phyloP scores from a whole-genome alignment of 2,113 vertebrate species.

The Brachirus orientalis region DNA sequence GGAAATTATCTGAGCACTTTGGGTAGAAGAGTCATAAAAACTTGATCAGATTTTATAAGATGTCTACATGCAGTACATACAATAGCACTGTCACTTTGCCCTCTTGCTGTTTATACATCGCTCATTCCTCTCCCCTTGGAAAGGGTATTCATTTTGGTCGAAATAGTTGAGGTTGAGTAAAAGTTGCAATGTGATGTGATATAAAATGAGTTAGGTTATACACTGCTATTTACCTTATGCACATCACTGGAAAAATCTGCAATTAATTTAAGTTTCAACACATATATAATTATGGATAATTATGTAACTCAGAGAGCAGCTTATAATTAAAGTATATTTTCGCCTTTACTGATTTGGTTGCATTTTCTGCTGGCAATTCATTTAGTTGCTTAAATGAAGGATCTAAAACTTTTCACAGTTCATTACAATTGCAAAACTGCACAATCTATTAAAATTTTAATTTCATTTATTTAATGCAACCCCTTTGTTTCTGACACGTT shows the following conservation, averaged over 20 bases:
- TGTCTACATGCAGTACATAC: too few relatives aligned
- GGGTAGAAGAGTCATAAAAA: conserved; percentile 57
- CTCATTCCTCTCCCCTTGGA: conserved; percentile 24
- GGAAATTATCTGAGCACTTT: conserved; percentile 68
- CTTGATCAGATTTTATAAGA: conserved; percentile 58
- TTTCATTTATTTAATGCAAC: not conserved
- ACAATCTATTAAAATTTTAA: not conserved
- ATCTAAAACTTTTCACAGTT: conserved; percentile 4
- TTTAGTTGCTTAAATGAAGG: conserved; percentile 28
- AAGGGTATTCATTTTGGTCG: conserved; percentile 29
- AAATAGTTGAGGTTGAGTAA: conserved; percentile 26
- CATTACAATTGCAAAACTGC: not conserved
- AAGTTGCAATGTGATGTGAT: conserved; percentile 5
- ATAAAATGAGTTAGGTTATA: not conserved
- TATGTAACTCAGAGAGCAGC: conserved; percentile 34
- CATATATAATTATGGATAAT: conserved; percentile 44
- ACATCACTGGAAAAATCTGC: conserved; percentile 20
- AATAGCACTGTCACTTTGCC: conserved; percentile 12
- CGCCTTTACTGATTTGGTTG: conserved; percentile 17
- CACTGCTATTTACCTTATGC: conserved; percentile 24
- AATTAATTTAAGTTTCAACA: conserved; percentile 21
- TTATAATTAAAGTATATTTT: conserved; percentile 41
- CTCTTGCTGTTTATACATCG: conserved; percentile 38
- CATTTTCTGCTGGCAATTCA: conserved; percentile 24
- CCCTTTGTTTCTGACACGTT: not conserved